Evolutionary conservation across 2,888 invertebrate genomes (phyloP).

Genomic region (Nemotelus pantherinus): DNA sequence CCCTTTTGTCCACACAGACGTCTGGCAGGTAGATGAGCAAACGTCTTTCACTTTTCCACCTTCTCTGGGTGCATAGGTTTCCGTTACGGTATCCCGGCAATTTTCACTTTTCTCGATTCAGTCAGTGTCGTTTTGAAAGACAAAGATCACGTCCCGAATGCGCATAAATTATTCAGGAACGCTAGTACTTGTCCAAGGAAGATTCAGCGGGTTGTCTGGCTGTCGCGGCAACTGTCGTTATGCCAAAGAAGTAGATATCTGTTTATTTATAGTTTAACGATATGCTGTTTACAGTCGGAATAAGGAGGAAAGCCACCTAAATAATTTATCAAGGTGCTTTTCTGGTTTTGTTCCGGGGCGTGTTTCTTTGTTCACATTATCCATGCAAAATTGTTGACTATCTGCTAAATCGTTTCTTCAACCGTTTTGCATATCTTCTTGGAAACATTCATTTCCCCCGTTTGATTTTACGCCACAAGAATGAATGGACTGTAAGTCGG

Average conservation of each 20-base stretch:
- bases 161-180: conserved; percentile 11
- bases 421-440: too few relatives aligned
- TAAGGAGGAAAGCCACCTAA: conserved; percentile 32
- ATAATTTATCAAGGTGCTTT: conserved; percentile 34
- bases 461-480: too few relatives aligned
- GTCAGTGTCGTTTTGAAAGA: background rate
- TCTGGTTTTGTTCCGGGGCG: too few relatives aligned
- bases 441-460: too few relatives aligned
- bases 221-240: background rate
- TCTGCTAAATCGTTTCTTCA: too few relatives aligned
- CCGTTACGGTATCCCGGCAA: too few relatives aligned
- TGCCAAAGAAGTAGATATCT: background rate
- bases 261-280: conserved; percentile 1
- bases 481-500: too few relatives aligned
- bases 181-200: background rate
- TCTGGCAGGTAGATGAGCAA: conserved; percentile 5
- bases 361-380: too few relatives aligned
- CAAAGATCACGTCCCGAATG: conserved; percentile 13
- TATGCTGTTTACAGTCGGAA: background rate
- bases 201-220: background rate
- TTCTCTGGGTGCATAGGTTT: background rate
- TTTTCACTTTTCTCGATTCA: too few relatives aligned
- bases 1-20: background rate
- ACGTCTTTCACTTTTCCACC: background rate
- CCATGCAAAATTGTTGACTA: too few relatives aligned